A percentile compares a stretch with the other conserved stretches of the same genome.
Evolutionary conservation across 1,140 invertebrate species (phyloP).

Genomic region (Planococcus citri): DNA sequence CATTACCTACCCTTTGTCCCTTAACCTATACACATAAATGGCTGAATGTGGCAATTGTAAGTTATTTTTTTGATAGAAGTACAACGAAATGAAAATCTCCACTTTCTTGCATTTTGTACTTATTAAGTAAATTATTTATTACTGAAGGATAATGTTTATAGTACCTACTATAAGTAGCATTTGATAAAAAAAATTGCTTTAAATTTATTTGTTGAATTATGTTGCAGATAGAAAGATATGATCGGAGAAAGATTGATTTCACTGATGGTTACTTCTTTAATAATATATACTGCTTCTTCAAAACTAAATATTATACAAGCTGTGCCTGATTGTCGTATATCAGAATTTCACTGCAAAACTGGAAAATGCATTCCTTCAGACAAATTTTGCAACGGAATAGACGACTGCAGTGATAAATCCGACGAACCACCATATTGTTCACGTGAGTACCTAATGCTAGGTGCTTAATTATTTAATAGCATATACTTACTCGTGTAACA

Average conservation of each 20-base stretch:
- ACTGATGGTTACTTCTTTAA: neutral
- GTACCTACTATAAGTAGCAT: no score
- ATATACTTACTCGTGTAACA: no score
- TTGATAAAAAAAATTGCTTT: no score
- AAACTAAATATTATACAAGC: neutral
- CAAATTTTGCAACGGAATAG: constrained; percentile 62
- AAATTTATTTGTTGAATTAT: no score
- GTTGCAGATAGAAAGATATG: neutral
- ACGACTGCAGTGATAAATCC: constrained; percentile 63
- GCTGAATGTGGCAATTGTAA: no score
- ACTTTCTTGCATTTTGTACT: no score
- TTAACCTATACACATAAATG: no score
- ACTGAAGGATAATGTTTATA: no score
- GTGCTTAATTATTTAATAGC: neutral
- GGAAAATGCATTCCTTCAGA: constrained; percentile 57
- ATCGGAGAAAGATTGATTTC: neutral
- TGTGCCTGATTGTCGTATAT: constrained; percentile 36
- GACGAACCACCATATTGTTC: constrained; percentile 63
- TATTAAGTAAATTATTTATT: no score
- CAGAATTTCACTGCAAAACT: constrained; percentile 50
- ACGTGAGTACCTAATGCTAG: constrained; percentile 55
- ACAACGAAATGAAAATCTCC: no score
- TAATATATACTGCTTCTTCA: neutral
- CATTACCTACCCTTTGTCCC: no score
- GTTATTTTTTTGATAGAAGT: no score